Evolutionary conservation across 2,888 invertebrate genomes (phyloP).

Genomic region (Xestobium rufovillosum): DNA sequence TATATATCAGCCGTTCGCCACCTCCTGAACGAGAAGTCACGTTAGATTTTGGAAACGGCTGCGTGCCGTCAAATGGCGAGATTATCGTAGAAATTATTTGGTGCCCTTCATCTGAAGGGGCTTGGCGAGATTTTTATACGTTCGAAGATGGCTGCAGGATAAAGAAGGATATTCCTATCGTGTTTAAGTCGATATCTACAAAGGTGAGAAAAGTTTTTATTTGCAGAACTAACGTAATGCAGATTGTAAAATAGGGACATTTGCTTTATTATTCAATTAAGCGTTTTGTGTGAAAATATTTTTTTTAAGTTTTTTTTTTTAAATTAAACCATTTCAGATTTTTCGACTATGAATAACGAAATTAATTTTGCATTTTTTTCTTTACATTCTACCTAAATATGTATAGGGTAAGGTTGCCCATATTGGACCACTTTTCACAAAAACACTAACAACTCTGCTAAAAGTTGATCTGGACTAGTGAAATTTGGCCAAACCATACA

Average conservation of each 20-base stretch:
- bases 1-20: constrained; percentile 47
- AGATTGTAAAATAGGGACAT: background rate
- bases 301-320: constrained; percentile 4
- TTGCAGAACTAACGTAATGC: too few species aligned
- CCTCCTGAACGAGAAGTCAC: too few species aligned
- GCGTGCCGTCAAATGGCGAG: constrained; percentile 50
- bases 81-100: constrained; percentile 54
- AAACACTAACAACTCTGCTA: too few species aligned
- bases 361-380: too few species aligned
- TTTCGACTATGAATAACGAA: too few species aligned
- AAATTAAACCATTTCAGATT: constrained; percentile 7
- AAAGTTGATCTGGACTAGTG: too few species aligned
- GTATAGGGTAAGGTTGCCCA: too few species aligned
- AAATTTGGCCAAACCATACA: too few species aligned
- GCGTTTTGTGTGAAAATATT: background rate
- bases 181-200: constrained; percentile 49
- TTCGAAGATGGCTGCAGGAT: constrained; percentile 56
- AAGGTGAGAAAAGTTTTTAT: constrained; percentile 31
- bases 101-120: constrained; percentile 53
- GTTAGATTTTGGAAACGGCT: too few species aligned
- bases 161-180: constrained; percentile 58
- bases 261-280: background rate
- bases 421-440: too few species aligned
- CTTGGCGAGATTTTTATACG: constrained; percentile 54
- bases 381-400: too few species aligned